phyloP scores from a whole-genome alignment of 2,888 invertebrate genomes.

The Apoderus coryli region DNA sequence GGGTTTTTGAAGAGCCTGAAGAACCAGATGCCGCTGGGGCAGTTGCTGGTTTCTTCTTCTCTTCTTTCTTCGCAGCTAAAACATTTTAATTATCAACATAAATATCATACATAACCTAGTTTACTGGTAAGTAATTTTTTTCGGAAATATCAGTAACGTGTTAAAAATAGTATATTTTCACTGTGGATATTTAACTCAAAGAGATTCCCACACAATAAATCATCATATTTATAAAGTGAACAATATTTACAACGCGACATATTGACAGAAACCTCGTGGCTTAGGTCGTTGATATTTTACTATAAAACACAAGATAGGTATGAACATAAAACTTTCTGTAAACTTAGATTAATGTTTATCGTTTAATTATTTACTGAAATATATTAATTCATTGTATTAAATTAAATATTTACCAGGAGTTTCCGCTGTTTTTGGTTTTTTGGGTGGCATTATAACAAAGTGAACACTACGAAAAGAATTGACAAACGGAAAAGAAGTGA shows the following conservation, averaged over 20 bases:
- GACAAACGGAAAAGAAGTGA: constrained; percentile 15
- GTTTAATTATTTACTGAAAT: too few species aligned
- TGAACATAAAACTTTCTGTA: too few species aligned
- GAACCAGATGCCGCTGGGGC: constrained; percentile 30
- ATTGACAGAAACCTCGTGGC: too few species aligned
- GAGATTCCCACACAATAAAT: constrained; percentile 41
- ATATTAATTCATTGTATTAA: constrained; percentile 2
- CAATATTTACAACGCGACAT: too few species aligned
- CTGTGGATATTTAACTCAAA: constrained; percentile 34
- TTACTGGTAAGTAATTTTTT: not conserved
- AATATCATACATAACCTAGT: not conserved
- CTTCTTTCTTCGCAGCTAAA: constrained; percentile 38
- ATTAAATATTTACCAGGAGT: constrained; percentile 69
- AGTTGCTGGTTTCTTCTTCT: constrained; percentile 35
- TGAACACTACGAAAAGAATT: constrained; percentile 27
- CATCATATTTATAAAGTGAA: constrained; percentile 32
- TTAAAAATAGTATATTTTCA: too few species aligned
- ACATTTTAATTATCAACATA: constrained; percentile 10
- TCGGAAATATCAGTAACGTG: too few species aligned
- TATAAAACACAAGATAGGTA: too few species aligned
- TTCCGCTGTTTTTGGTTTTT: constrained; percentile 65
- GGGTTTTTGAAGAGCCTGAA: constrained; percentile 27
- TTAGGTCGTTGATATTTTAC: too few species aligned
- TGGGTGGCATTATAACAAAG: constrained; percentile 62
- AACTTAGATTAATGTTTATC: too few species aligned